Conservation (phyloP, 2,113 vertebrate genomes). For the Bambusicola thoracicus region DNA sequence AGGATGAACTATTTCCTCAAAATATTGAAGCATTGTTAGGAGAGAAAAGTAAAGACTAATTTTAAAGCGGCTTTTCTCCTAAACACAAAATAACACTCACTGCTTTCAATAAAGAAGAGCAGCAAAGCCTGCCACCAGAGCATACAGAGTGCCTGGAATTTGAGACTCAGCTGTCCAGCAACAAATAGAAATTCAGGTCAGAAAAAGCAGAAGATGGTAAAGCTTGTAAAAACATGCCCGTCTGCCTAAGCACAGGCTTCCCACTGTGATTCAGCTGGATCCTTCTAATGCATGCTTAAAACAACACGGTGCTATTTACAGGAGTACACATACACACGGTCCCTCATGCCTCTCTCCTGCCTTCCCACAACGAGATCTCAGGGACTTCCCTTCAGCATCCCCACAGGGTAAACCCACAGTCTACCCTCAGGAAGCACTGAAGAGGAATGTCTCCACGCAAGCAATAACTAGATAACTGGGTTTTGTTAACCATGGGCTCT, state of each 20-base stretch:
- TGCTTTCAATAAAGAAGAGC: constrained; percentile 30
- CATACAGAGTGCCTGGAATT: constrained; percentile 19
- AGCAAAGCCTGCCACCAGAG: constrained; percentile 19
- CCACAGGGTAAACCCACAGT: neutral
- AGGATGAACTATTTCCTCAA: neutral
- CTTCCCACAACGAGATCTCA: neutral
- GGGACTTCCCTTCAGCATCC: neutral
- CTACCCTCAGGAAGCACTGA: neutral
- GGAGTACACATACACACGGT: neutral
- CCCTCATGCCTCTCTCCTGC: neutral
- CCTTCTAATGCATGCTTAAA: neutral
- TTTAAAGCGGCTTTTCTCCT: constrained; percentile 13
- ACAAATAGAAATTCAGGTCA: constrained; percentile 52
- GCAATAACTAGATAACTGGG: neutral
- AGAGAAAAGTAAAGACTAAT: neutral
- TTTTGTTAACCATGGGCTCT: neutral
- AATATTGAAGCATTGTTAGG: neutral
- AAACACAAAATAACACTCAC: constrained; percentile 4
- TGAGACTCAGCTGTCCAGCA: neutral
- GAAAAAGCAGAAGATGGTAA: constrained; percentile 14
- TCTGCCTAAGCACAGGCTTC: constrained; percentile 1
- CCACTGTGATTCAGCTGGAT: neutral
- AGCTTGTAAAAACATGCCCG: constrained; percentile 22
- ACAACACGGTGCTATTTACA: neutral
- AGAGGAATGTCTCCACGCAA: neutral